Evolutionary conservation across 2,113 vertebrate species (phyloP).

Genomic region (Micromys minutus): DNA sequence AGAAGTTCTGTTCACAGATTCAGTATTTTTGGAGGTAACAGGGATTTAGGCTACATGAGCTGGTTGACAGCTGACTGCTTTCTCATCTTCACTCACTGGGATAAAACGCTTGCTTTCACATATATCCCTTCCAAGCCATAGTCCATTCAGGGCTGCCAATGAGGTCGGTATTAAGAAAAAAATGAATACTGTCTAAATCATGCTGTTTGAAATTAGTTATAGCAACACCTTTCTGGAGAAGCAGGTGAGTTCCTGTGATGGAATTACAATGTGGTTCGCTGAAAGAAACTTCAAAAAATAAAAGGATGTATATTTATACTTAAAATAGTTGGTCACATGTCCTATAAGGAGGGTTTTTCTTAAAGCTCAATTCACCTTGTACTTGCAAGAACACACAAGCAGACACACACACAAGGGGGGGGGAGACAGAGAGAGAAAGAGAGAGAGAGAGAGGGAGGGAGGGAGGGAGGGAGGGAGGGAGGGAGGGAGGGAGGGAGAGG

Average conservation of each 20-base stretch:
- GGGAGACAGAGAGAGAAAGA: not conserved
- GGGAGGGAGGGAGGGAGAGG: not conserved
- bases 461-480: not conserved
- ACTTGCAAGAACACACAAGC: not conserved
- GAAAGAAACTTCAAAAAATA: conserved; percentile 22
- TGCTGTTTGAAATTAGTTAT: conserved; percentile 17
- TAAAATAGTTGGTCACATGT: conserved; percentile 33
- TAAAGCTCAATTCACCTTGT: conserved; percentile 37
- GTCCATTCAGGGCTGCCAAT: not conserved
- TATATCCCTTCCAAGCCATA: not conserved
- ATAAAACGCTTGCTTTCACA: not conserved
- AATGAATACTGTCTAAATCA: not conserved
- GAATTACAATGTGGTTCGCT: conserved; percentile 40
- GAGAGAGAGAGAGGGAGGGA: not conserved
- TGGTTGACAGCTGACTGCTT: not conserved
- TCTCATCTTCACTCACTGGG: not conserved
- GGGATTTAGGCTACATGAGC: not conserved
- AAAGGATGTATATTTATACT: conserved; percentile 53
- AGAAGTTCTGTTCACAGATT: not conserved
- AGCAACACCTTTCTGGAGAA: not conserved
- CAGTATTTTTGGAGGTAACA: not conserved
- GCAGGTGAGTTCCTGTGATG: not conserved
- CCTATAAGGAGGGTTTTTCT: conserved; percentile 13
- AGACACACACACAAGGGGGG: not conserved
- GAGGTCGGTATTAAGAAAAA: conserved; percentile 21